Percentiles rank a stretch among this genome's conserved stretches.
Evolutionary conservation across 1,140 invertebrate genomes (phyloP).

Genomic region (Panonychus citri): DNA sequence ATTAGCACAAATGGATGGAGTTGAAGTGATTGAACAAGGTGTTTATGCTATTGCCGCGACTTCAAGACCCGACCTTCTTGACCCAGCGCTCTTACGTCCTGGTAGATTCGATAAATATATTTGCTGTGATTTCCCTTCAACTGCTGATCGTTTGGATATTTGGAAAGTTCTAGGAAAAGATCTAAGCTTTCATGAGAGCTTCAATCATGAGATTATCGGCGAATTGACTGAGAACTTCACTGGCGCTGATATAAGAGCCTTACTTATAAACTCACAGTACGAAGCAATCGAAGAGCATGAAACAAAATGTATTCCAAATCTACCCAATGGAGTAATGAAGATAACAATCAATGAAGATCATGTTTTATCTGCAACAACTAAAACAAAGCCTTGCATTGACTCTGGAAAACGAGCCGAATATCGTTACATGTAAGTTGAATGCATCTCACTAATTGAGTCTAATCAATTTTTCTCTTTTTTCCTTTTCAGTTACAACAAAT

Average conservation of each 20-base stretch:
- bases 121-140: conserved; percentile 44
- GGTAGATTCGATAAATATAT: conserved; percentile 63
- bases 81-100: conserved; percentile 75
- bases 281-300: background rate
- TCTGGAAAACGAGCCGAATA: background rate
- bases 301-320: background rate
- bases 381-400: background rate
- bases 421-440: background rate
- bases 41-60: conserved; percentile 78
- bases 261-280: conserved; percentile 37
- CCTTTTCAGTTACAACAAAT: background rate
- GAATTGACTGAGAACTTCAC: conserved; percentile 41
- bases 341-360: background rate
- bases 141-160: conserved; percentile 38
- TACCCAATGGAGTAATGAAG: background rate
- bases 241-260: conserved; percentile 62
- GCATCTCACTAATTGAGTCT: background rate
- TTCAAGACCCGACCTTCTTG: conserved; percentile 77
- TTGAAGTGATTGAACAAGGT: conserved; percentile 54
- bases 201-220: conserved; percentile 38
- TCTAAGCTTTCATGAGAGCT: conserved; percentile 32
- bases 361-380: background rate
- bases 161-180: conserved; percentile 33
- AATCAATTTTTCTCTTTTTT: background rate
- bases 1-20: conserved; percentile 79